Base-by-base conservation (phyloP, 2,797 vertebrate genomes). In the Arremon brunneinucha region DNA sequence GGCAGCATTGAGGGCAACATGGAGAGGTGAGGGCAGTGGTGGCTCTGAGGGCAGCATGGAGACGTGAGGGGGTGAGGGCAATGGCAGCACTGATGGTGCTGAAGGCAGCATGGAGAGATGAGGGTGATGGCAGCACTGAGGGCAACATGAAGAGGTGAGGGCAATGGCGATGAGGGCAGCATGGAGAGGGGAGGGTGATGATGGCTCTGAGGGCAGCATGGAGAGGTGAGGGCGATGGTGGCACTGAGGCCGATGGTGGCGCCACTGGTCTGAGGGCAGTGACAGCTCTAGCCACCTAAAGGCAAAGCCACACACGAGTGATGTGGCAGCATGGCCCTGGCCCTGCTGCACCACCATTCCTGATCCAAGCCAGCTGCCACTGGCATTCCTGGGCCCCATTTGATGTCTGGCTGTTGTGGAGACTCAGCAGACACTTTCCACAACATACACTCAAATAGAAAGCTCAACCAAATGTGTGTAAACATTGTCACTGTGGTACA, bases 101-200 rank as follows among this genome's bases (percentile, higher is more conserved):
- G 37, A 39, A 39, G 37, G 37, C 37, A 39, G 37, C 12, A 39
- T 39, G 37, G 37, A 39, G 37, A 39, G 37, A 12, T 39, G 37
- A 39, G 37, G 37, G 37, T 39, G 37, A 39, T 39, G 37, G 12
- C 37, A 39, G 46, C 22, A 7, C 46, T 46, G 22, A 14, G 12
- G 46, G 6, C 44, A 46, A 12, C 44, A 46, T 46, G 22, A 23
- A 24, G 46, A 47, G 12, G 13, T 47, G 46, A 47, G 23, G 13
- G 23, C 2, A 1, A 24, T 47, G 46, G 14, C 2, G 6, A 8
- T 24, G 23, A 47, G 23, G 46, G 20, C 3, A 47, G 8, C 12
- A 47, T 24, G 13, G 23, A 47, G 46, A 24, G 13, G 4, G 8
- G 12, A 47, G 22, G 46, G 46, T 4, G 4, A 14, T 47, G 46